These are phyloP conservation scores for Pristionchus exspectatus DNA, from an alignment of 2,888 invertebrate species.

Conservation along the genomic window DNA sequence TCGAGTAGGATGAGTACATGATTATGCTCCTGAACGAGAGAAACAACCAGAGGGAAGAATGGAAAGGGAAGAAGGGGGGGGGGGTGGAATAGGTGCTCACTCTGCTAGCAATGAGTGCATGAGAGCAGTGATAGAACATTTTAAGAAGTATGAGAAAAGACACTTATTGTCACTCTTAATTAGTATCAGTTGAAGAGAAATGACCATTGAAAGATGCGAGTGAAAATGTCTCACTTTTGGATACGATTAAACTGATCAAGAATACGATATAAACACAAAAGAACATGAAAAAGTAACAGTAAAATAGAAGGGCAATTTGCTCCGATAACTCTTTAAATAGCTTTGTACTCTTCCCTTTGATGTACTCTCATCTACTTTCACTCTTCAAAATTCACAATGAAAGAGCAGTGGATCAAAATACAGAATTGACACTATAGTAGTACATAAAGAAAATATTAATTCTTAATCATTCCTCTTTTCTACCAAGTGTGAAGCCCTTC, in stretches of 20 bases:
- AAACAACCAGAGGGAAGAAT: slow-evolving; percentile 5
- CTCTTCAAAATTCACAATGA: slow-evolving; percentile 14
- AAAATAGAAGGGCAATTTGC: not conserved
- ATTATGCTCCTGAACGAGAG: not conserved
- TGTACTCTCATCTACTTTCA: not conserved
- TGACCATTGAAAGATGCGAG: not conserved
- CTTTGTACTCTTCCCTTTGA: not conserved
- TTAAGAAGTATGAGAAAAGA: not conserved
- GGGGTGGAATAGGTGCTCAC: not conserved
- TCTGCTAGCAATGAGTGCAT: not conserved
- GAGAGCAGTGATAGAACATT: slow-evolving; percentile 35
- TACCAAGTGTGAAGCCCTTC: not conserved
- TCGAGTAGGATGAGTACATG: slow-evolving; percentile 27
- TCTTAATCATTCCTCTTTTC: not conserved
- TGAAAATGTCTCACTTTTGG: not conserved
- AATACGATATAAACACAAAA: not conserved
- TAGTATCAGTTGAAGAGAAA: not conserved
- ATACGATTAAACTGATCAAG: not conserved
- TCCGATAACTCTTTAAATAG: not conserved
- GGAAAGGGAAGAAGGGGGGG: not conserved
- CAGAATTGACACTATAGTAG: not conserved
- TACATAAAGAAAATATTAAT: not conserved
- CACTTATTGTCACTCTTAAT: slow-evolving; percentile 8
- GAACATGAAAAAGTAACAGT: not conserved
- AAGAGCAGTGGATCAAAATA: not conserved